Base-by-base conservation (phyloP, 92 coral and sea anemone genomes). In the Phenganax subtilis region DNA sequence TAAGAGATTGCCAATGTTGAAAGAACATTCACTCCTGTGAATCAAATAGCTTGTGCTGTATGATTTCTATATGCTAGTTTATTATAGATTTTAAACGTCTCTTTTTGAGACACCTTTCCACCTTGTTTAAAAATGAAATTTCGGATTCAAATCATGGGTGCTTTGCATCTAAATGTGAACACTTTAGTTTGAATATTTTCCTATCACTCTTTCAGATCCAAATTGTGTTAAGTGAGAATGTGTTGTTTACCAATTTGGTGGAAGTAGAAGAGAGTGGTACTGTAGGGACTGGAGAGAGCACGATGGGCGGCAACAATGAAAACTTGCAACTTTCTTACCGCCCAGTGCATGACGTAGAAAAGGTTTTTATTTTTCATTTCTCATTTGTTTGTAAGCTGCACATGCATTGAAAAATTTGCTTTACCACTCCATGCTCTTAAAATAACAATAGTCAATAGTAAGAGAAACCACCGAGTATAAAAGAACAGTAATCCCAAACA, bases 301-400 rank as follows among this genome's bases (percentile, higher is more conserved):
- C 97, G 9, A 90, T 91, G 8, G 99, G 93, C 53, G 91, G 87
- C 30, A 83, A 84, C 54, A 97, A 92, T 44, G 97, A 92, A 82
- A 97, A 96, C 77, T 97, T 96, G 10, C 99, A 96, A 60, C 83
- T 96, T 87, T 87, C 92, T 6, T 96, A 88, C 76, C 89, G 97
- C 61, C 93, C 92, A 64, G 85, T 92, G 70, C 71, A 90, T 57
- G 96, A 96, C 44, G 87, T 91, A 86, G 70, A 80, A 82, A 96
- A 96, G 97, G 99, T 96, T n/a, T 86, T 70, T 71, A 10, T 30
- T 2, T 20, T 65, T 51, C 3, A 25, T 31, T 53, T 57, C 10
- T 63, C 8, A 3, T 3, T 69, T 74, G 14, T 29, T 54, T 51
- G 73, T 31, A 2, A 37, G 47, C 47, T 37, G 5, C 5, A 37